Conservation (phyloP, 1,140 invertebrate species). For the Drosophila kurseongensis region DNA sequence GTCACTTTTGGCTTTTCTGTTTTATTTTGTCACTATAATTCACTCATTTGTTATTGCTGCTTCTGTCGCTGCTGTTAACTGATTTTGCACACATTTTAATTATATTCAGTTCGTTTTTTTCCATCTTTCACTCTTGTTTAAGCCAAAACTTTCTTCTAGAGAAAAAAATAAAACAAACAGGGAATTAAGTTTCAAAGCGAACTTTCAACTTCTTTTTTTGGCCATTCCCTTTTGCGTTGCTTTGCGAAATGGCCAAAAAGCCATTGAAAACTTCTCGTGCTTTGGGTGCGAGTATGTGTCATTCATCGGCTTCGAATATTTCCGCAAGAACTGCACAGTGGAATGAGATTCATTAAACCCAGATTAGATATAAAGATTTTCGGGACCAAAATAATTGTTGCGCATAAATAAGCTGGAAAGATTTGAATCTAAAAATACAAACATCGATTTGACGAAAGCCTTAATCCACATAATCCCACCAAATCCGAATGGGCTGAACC, state of each 20-base stretch:
- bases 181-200: constrained; percentile 25
- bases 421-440: constrained; percentile 16
- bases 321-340: constrained; percentile 50
- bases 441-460: constrained; percentile 27
- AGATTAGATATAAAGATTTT: background rate
- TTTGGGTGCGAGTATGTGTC: constrained; percentile 20
- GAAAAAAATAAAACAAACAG: constrained; percentile 21
- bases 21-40: constrained; percentile 42
- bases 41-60: constrained; percentile 23
- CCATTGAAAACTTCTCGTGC: constrained; percentile 29
- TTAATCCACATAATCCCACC: constrained; percentile 2
- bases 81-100: constrained; percentile 44
- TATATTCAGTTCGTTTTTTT: constrained; percentile 38
- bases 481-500: background rate
- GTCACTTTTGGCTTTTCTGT: constrained; percentile 69
- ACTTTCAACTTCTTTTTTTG: constrained; percentile 41
- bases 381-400: background rate
- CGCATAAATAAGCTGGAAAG: constrained; percentile 1
- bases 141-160: constrained; percentile 47
- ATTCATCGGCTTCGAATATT: constrained; percentile 20
- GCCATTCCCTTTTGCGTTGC: constrained; percentile 23
- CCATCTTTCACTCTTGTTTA: constrained; percentile 41
- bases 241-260: background rate
- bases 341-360: background rate
- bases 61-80: constrained; percentile 18